Evolutionary conservation across 2,888 invertebrate genomes (phyloP).

Genomic region (Embidobia sp.): DNA sequence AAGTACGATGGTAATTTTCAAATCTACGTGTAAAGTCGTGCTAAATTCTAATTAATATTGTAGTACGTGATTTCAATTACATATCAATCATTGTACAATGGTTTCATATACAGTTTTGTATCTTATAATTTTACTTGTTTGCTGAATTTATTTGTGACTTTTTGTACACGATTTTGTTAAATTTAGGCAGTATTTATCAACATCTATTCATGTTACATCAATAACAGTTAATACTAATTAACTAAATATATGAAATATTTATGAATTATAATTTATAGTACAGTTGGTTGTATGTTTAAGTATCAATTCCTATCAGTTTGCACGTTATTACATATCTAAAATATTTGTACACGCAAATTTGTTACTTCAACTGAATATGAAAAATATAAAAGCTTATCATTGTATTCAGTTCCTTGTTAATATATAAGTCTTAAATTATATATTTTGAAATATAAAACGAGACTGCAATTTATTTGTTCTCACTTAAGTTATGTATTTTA

Average conservation of each 20-base stretch:
- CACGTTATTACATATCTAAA: background rate
- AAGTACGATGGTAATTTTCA: too few species aligned
- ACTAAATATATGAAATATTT: constrained; percentile 5
- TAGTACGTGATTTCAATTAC: background rate
- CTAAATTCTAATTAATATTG: constrained; percentile 4
- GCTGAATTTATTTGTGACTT: background rate
- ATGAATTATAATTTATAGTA: background rate
- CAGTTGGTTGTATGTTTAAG: constrained; percentile 4
- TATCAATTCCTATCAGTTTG: constrained; percentile 6
- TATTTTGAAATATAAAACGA: too few species aligned
- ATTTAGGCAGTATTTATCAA: too few species aligned
- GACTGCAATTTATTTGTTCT: too few species aligned
- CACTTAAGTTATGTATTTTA: too few species aligned
- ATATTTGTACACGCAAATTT: background rate
- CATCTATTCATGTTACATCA: too few species aligned
- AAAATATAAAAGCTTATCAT: too few species aligned
- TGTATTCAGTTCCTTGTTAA: too few species aligned
- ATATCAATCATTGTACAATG: background rate
- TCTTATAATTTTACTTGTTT: constrained; percentile 1
- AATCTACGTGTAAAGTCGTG: too few species aligned
- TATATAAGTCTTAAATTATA: too few species aligned
- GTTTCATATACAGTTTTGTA: background rate
- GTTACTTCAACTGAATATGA: too few species aligned
- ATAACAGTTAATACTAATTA: constrained; percentile 1
- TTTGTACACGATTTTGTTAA: too few species aligned